Evolutionary conservation across 2,888 invertebrate genomes (phyloP).

Genomic region (Amphipoea oculea): DNA sequence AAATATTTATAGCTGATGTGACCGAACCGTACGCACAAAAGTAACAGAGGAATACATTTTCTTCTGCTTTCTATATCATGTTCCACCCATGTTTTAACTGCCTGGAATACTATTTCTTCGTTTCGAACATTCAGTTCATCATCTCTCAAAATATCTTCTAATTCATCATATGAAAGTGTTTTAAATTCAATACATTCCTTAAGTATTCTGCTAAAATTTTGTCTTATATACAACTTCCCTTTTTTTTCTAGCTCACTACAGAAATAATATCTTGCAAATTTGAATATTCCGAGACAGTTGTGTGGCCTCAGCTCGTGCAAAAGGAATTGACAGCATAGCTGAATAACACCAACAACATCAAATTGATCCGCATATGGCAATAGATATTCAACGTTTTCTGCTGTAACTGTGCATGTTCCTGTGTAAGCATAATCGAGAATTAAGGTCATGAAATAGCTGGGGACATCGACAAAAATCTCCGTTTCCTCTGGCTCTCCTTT

Average conservation of each 20-base stretch:
- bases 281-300: slow-evolving; percentile 93
- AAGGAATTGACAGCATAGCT: slow-evolving; percentile 92
- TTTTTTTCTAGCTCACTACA: slow-evolving; percentile 92
- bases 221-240: slow-evolving; percentile 90
- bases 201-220: slow-evolving; percentile 91
- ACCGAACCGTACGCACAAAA: slow-evolving; percentile 92
- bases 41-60: slow-evolving; percentile 90
- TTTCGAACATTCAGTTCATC: slow-evolving; percentile 93
- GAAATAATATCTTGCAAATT: slow-evolving; percentile 93
- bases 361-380: slow-evolving; percentile 93
- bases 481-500: slow-evolving; percentile 91
- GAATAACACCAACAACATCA: slow-evolving; percentile 93
- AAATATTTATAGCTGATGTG: slow-evolving; percentile 91
- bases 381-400: slow-evolving; percentile 93
- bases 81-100: slow-evolving; percentile 93
- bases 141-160: slow-evolving; percentile 92
- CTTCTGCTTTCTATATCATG: slow-evolving; percentile 89
- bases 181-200: slow-evolving; percentile 92
- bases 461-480: slow-evolving; percentile 91
- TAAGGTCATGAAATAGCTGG: slow-evolving; percentile 91
- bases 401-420: slow-evolving; percentile 91
- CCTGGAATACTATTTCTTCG: slow-evolving; percentile 94
- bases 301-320: slow-evolving; percentile 91
- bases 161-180: slow-evolving; percentile 90
- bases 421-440: slow-evolving; percentile 95